Percentiles rank a stretch among this genome's conserved stretches.
phyloP scores from a whole-genome alignment of 1,140 invertebrate genomes.

The Planococcus citri region DNA sequence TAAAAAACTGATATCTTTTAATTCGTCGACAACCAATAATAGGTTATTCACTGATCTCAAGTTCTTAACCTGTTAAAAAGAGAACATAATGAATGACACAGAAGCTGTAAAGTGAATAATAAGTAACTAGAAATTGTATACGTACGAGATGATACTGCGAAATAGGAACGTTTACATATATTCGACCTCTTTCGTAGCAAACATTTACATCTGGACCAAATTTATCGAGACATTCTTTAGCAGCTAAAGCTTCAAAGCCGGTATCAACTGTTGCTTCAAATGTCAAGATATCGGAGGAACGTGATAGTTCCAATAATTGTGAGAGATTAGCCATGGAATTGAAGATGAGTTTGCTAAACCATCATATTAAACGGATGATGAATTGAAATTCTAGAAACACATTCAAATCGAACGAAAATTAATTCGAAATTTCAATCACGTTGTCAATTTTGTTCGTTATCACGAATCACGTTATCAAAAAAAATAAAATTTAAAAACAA shows the following conservation, averaged over 20 bases:
- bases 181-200: constrained; percentile 36
- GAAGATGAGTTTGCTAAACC: too few relatives aligned
- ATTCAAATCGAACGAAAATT: not conserved
- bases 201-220: constrained; percentile 31
- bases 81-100: too few relatives aligned
- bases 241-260: constrained; percentile 42
- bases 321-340: not conserved
- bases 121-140: constrained; percentile 25
- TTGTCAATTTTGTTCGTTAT: not conserved
- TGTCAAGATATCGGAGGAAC: constrained; percentile 19
- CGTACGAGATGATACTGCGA: constrained; percentile 33
- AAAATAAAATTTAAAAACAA: not conserved
- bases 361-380: not conserved
- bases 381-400: not conserved
- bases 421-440: not conserved
- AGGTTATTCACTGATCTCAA: constrained; percentile 34
- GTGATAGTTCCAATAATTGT: not conserved
- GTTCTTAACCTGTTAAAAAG: constrained; percentile 32
- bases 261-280: constrained; percentile 35
- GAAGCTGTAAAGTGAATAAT: not conserved
- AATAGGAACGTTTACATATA: constrained; percentile 37
- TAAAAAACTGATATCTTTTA: constrained; percentile 32
- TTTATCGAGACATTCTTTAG: constrained; percentile 41
- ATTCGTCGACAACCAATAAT: constrained; percentile 31
- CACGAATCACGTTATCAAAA: not conserved